Percentiles rank a stretch among this genome's conserved stretches.
Conservation (phyloP, 1,140 invertebrate genomes). For the Mactra quadrangularis region DNA sequence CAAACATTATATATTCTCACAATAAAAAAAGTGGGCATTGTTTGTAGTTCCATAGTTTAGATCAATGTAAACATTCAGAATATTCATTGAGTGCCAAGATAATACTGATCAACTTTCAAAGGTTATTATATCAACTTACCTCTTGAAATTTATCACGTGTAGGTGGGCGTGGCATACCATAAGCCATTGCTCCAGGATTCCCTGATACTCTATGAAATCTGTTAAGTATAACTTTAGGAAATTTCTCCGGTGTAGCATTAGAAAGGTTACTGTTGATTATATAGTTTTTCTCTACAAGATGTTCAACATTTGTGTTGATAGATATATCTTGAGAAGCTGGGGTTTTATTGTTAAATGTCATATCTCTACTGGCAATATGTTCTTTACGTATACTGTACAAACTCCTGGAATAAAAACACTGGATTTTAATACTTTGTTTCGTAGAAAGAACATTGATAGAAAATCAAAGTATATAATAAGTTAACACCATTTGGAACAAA, state of each 20-base stretch:
- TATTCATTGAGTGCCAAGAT: no score
- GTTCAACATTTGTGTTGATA: slow-evolving; percentile 9
- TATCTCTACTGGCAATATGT: slow-evolving; percentile 35
- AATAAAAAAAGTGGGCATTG: no score
- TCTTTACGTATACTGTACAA: slow-evolving; percentile 35
- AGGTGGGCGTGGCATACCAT: slow-evolving; percentile 53
- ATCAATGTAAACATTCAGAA: no score
- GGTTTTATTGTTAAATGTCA: not conserved
- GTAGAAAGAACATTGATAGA: not conserved
- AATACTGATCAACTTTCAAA: no score
- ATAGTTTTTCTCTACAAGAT: slow-evolving; percentile 54
- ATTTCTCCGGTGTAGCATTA: slow-evolving; percentile 50
- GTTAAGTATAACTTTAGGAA: slow-evolving; percentile 29
- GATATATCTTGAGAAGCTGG: not conserved
- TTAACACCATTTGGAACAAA: not conserved
- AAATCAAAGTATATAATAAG: not conserved
- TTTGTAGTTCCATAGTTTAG: no score
- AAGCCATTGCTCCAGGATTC: slow-evolving; percentile 4
- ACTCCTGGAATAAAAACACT: slow-evolving; percentile 7
- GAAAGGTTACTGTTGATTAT: slow-evolving; percentile 29
- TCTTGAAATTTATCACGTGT: slow-evolving; percentile 13
- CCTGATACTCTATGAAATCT: slow-evolving; percentile 31
- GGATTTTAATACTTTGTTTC: not conserved
- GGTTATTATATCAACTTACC: no score
- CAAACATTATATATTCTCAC: no score